Evolutionary conservation across 2,888 invertebrate species (phyloP), one percentile per base, ranked within the genome.

Genomic region (Epinotia brunnichana): DNA sequence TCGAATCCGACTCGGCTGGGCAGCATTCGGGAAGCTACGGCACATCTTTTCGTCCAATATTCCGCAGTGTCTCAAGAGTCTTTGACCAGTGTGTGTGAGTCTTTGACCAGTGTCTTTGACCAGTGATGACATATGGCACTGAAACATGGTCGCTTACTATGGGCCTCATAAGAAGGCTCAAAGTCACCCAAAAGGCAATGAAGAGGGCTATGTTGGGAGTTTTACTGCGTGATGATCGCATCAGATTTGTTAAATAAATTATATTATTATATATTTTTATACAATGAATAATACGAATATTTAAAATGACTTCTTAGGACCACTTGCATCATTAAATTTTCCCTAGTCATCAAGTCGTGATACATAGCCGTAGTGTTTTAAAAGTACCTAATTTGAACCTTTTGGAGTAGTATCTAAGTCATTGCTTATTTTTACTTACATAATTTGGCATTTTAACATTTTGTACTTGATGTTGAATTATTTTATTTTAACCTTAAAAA

Each of bases 191-290:
- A n/a, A n/a, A n/a, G n/a, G n/a, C n/a, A n/a, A n/a, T n/a, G n/a
- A n/a, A n/a, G n/a, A n/a, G n/a, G n/a, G n/a, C n/a, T n/a, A n/a
- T n/a, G n/a, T n/a, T n/a, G n/a, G n/a, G n/a, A n/a, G n/a, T n/a
- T n/a, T n/a, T n/a, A n/a, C n/a, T n/a, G n/a, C n/a, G n/a, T n/a
- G n/a, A n/a, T n/a, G n/a, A n/a, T n/a, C n/a, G n/a, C n/a, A n/a
- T n/a, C n/a, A n/a, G n/a, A n/a, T 41, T 60, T 69, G 19, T 68
- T 68, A 39, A 60, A 21, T 60, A 48, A 2, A 24, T 56, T 21
- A 39, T 17, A 39, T 35, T 24, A 51, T 53, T 61, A n/a, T 68
- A 59, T 60, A 60, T 60, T 69, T 69, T 60, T 69, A 35, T 69
- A 61, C 24, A 53, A 41, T 41, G 44, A 53, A 51, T 60, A 51